These are phyloP conservation scores for Temnothorax ravouxi DNA, from an alignment of 2,888 invertebrate genomes.

Conservation along the genomic window DNA sequence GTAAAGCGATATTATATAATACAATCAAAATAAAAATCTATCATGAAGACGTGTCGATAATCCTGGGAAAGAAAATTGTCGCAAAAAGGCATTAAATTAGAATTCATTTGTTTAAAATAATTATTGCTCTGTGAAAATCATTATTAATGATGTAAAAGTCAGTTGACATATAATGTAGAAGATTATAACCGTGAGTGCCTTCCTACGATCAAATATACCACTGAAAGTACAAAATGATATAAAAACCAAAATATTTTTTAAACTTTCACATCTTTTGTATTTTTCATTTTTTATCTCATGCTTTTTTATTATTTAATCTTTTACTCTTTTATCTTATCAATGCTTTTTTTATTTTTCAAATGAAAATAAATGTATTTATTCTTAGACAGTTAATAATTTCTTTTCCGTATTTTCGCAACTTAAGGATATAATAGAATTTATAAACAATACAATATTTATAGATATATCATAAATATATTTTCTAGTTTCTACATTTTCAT, in stretches of 20 bases:
- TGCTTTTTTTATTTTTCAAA: not conserved
- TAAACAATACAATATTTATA: not conserved
- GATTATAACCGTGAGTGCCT: no score
- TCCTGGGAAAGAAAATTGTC: constrained; percentile 39
- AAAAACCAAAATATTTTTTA: not conserved
- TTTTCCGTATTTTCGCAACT: not conserved
- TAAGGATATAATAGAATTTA: not conserved
- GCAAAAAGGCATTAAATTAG: constrained; percentile 11
- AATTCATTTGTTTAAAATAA: not conserved
- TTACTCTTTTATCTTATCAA: not conserved
- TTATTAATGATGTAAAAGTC: not conserved
- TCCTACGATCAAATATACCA: constrained; percentile 11
- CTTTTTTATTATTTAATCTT: not conserved
- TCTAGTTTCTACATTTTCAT: no score
- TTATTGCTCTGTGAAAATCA: not conserved
- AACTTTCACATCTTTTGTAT: not conserved
- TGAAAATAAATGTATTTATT: not conserved
- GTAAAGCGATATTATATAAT: not conserved
- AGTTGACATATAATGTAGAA: no score
- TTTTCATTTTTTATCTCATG: not conserved
- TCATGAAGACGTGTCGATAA: constrained; percentile 18
- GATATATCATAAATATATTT: not conserved
- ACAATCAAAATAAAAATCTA: constrained; percentile 2
- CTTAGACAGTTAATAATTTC: not conserved
- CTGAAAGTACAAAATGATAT: constrained; percentile 6